phyloP scores from a whole-genome alignment of 2,888 invertebrate species.

The Macrosoma leucophasiata region DNA sequence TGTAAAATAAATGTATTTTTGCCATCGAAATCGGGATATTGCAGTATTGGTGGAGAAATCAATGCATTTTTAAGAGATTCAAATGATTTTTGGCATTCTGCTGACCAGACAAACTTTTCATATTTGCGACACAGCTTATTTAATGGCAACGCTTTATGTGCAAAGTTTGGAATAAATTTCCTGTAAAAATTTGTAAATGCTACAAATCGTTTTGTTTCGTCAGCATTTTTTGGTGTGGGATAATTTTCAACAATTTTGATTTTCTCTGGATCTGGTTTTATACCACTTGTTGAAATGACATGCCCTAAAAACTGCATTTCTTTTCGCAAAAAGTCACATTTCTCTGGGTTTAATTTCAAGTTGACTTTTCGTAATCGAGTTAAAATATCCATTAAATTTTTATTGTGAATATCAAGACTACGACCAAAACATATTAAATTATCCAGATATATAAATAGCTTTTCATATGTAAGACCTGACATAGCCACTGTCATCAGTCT shows the following conservation, averaged over 20 bases:
- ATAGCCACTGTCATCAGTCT: slow-evolving; percentile 15
- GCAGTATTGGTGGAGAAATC: background rate
- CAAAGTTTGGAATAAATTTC: slow-evolving; percentile 16
- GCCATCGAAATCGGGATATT: slow-evolving; percentile 5
- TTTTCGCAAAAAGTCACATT: slow-evolving; percentile 18
- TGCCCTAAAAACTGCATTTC: slow-evolving; percentile 17
- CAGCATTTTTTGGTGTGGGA: slow-evolving; percentile 9
- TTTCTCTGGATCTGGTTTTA: slow-evolving; percentile 17
- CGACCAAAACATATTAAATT: slow-evolving; percentile 12
- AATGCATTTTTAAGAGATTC: background rate
- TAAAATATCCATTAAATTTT: slow-evolving; percentile 14
- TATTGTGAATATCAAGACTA: slow-evolving; percentile 13
- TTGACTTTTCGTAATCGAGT: slow-evolving; percentile 10
- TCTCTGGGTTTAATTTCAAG: slow-evolving; percentile 13
- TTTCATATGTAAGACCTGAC: slow-evolving; percentile 15
- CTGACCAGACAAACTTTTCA: background rate
- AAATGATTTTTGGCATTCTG: background rate
- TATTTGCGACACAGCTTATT: slow-evolving; percentile 3
- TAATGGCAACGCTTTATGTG: slow-evolving; percentile 7
- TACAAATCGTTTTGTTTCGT: slow-evolving; percentile 15
- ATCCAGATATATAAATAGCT: slow-evolving; percentile 16
- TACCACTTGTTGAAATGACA: slow-evolving; percentile 10
- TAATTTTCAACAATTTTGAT: slow-evolving; percentile 14
- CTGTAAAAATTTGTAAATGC: slow-evolving; percentile 19
- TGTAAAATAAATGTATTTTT: slow-evolving; percentile 5